Evolutionary conservation across 2,888 invertebrate genomes (phyloP), one percentile per base, ranked within the genome.

Genomic region (Lamellibrachia satsuma): DNA sequence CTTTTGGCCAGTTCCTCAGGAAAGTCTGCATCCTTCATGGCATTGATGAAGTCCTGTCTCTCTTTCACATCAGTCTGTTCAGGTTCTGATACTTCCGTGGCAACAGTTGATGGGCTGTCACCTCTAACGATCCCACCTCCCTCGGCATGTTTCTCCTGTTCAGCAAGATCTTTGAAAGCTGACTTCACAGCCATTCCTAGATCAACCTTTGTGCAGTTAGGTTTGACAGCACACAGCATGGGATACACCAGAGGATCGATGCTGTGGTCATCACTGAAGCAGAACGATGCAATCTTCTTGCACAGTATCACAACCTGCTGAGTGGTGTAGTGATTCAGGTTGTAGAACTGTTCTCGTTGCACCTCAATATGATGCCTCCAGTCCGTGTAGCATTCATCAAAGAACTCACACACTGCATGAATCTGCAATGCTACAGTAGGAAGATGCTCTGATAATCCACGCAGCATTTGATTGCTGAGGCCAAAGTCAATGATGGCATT

Each of bases 241-340:
- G 95, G 95, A 92, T 94, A 95, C 27, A 95, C 93, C 27, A 75
- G 75, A 6, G 75, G 75, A 75, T 75, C 75, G 22, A 75, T n/a
- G 22, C 22, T 75, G 22, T 6, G 75, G 11, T 75, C 75, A 75
- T n/a, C 75, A 22, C 75, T 75, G 75, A 75, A 75, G 75, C 75
- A 75, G 75, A 75, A 75, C 22, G 75, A 11, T 15, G 75, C 91
- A 15, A 95, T 91, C 91, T 95, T 94, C 92, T 93, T 93, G 91
- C 95, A 95, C 22, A 96, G 94, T 52, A 95, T 94, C 7, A 96
- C 95, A n/a, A 96, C 93, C 93, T 96, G 96, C 90, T 95, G 95
- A 8, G 95, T 95, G 8, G 95, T 95, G 94, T 94, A 95, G 93
- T 94, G 94, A 93, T 96, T 96, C 92, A 96, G 94, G n/a, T 94